phyloP scores from a whole-genome alignment of 2,888 invertebrate species.

The Watsonalla binaria region DNA sequence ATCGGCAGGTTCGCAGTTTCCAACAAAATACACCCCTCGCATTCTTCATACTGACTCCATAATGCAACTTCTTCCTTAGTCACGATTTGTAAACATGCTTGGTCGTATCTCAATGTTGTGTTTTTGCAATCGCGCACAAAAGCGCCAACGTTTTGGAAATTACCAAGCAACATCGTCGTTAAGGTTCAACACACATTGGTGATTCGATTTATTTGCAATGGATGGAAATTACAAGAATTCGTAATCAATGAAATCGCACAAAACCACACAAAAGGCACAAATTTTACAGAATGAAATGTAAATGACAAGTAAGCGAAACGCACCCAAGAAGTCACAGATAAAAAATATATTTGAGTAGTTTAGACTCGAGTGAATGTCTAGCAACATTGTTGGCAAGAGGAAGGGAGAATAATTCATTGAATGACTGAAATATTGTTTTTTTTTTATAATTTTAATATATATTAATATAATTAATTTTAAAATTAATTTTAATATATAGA shows the following conservation, averaged over 20 bases:
- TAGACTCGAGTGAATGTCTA: too few species aligned
- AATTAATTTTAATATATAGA: too few species aligned
- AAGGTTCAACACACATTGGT: not conserved
- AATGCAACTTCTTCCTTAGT: conserved; percentile 47
- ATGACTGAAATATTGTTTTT: too few species aligned
- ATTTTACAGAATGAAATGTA: too few species aligned
- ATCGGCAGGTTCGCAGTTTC: conserved; percentile 32
- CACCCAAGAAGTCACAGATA: too few species aligned
- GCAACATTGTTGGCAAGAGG: too few species aligned
- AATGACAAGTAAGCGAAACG: too few species aligned
- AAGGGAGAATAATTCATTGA: too few species aligned
- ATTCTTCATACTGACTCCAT: conserved; percentile 69
- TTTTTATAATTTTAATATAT: too few species aligned
- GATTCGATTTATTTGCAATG: conserved; percentile 18
- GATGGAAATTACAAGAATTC: conserved; percentile 21
- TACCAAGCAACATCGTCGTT: conserved; percentile 45
- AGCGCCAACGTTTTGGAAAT: conserved; percentile 65
- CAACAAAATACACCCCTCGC: conserved; percentile 57
- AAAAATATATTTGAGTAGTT: too few species aligned
- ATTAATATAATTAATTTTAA: too few species aligned
- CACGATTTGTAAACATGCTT: conserved; percentile 66
- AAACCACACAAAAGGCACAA: not conserved
- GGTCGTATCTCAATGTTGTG: conserved; percentile 50
- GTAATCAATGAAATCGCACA: conserved; percentile 20
- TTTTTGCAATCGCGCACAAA: conserved; percentile 54